Percentiles rank a stretch among this genome's conserved stretches.
Evolutionary conservation across 2,888 invertebrate genomes (phyloP).

Genomic region (Amphipoea lucens): DNA sequence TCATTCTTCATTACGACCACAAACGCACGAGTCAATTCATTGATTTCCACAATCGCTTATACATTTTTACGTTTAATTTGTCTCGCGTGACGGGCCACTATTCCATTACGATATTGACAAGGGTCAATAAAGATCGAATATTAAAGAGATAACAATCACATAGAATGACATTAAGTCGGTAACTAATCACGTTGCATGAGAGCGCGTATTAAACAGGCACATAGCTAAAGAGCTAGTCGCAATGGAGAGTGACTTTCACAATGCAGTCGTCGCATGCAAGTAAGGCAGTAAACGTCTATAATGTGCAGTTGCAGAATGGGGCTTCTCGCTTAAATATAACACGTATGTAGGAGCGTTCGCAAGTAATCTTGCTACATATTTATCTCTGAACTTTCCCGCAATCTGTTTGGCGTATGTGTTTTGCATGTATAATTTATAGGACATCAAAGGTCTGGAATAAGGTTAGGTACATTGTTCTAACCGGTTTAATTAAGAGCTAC

Average conservation of each 20-base stretch:
- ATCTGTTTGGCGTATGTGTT: constrained; percentile 57
- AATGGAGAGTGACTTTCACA: constrained; percentile 62
- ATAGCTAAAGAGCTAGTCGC: constrained; percentile 42
- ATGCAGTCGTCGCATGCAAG: constrained; percentile 47
- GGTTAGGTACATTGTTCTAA: constrained; percentile 70
- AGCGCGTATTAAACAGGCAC: constrained; percentile 36
- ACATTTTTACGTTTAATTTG: constrained; percentile 59
- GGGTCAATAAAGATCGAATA: constrained; percentile 70
- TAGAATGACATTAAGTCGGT: constrained; percentile 55
- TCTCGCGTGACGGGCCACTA: constrained; percentile 69
- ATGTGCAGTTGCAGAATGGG: constrained; percentile 52
- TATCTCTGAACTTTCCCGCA: constrained; percentile 61
- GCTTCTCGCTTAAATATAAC: constrained; percentile 45
- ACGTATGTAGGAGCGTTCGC: constrained; percentile 36
- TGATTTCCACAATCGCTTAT: constrained; percentile 62
- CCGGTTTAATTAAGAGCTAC: constrained; percentile 78
- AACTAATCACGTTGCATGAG: constrained; percentile 54
- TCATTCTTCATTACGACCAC: constrained; percentile 73
- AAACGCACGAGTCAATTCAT: constrained; percentile 70
- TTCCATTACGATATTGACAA: constrained; percentile 70
- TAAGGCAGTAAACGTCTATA: constrained; percentile 40
- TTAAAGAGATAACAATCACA: constrained; percentile 63
- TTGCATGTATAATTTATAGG: constrained; percentile 71
- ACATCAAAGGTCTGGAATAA: constrained; percentile 68
- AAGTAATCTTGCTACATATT: constrained; percentile 56